Base-by-base conservation (phyloP, 2,113 vertebrate genomes). In the Syrmaticus mikado region DNA sequence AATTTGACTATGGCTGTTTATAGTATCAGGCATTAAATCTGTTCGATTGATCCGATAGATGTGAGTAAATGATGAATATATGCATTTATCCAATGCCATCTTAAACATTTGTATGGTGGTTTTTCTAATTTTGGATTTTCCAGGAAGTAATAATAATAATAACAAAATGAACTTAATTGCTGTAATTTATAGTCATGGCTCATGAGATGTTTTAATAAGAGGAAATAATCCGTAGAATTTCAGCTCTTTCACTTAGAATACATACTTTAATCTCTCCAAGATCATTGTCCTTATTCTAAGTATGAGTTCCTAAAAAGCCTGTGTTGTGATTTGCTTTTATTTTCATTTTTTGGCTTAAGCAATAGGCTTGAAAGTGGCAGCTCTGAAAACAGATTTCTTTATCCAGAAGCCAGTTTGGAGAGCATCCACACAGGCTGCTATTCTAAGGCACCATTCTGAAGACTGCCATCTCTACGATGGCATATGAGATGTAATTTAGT, bases 331-430 rank as follows among this genome's bases (percentile, higher is more conserved):
- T 95, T 89, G 84, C 93, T 96, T 96, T 96, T 86, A 87, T 96
- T 96, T 89, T 83, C 25, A 0, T 61, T 90, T 66, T 66, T 96
- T 97, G 97, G 98, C 97, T 97, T 92, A 81, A 77, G 86, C 95
- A 87, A 87, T 55, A 73, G 93, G 92, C 96, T 97, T 98, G 97
- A 97, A 98, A 30, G 86, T 91, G 87, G 94, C 95, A 92, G 90
- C 95, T 97, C 96, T 92, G 96, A 83, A 94, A 97, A 93, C 96
- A 97, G 97, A 96, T 97, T 98, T 97, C 97, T 98, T 98, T 97
- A 97, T 97, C 96, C 94, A 75, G 93, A 84, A 97, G 97, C 98
- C 98, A 98, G 97, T 77, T 95, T 98, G 97, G 97, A 98, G 94
- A 58, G 10, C 36, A 15, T 97, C 96, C 97, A 95, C 96, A 78